Evolutionary conservation across 2,113 vertebrate genomes (phyloP), one percentile per base, ranked within the genome.

Genomic region (Microtus montanus): DNA sequence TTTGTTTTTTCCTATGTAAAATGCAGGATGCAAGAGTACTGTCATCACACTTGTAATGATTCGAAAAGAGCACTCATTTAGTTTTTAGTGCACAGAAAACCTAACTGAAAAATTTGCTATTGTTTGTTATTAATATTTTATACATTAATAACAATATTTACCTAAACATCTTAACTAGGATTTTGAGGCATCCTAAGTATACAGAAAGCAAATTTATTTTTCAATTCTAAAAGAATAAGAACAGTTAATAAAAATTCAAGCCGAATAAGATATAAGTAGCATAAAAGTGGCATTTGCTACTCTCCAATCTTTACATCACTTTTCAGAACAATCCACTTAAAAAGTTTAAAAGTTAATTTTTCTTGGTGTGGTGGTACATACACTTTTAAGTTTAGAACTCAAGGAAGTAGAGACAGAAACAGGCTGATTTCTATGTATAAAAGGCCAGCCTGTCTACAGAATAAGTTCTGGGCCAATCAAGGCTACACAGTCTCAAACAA

Each of bases 231-330:
- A 87, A 73, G 87, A 58, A 14, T 41, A 70, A 75, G 19, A 96
- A 35, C 22, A 90, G 12, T 88, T 26, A 90, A 77, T 87, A 58
- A 84, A 94, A 95, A 96, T 75, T 85, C 70, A 85, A 89, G 85
- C 10, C 64, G 8, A 38, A 84, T 79, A 74, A 92, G 38, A 70
- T 92, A 4, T 61, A 61, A 58, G 24, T 79, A 63, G 87, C 78
- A 64, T 92, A 91, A 84, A 95, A 86, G 85, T 84, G 66, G 68
- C 26, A 73, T 68, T 92, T 70, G 5, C 68, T 94, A n/a, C 24
- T 77, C 26, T 49, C 11, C 15, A 74, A n/a, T 24, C 80, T 90
- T 87, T 61, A 92, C 4, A 12, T 90, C 38, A 63, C 41, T 90
- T 96, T 47, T 47, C 54, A 87, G 73, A 95, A 71, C 28, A 93